Percentiles rank a stretch among this genome's conserved stretches.
phyloP scores from a whole-genome alignment of 2,797 vertebrate genomes.

The Urophycis tenuis region DNA sequence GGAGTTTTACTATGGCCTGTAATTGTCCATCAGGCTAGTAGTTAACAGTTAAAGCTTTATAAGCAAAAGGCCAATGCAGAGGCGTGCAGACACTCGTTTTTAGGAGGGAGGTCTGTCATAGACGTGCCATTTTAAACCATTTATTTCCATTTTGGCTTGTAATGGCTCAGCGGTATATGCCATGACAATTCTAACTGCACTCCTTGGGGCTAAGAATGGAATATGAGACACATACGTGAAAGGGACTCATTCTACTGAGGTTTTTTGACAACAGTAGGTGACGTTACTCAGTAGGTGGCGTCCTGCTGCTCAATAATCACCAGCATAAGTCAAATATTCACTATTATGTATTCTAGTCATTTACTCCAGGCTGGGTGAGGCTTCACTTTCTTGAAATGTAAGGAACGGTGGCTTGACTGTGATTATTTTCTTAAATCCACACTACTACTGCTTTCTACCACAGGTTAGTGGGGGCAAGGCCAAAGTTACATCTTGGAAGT shows the following conservation, averaged over 20 bases:
- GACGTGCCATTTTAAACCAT: slow-evolving; percentile 33
- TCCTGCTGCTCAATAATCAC: not conserved
- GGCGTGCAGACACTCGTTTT: slow-evolving; percentile 50
- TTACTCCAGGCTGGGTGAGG: not conserved
- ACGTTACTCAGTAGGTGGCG: not conserved
- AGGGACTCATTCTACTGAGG: slow-evolving; percentile 15
- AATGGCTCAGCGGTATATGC: slow-evolving; percentile 32
- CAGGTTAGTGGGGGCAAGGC: not conserved
- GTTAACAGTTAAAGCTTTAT: slow-evolving; percentile 67
- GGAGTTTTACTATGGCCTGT: slow-evolving; percentile 63
- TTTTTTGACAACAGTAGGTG: not conserved
- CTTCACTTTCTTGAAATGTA: not conserved
- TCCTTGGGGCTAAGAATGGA: slow-evolving; percentile 32
- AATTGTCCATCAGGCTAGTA: slow-evolving; percentile 66
- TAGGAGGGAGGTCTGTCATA: slow-evolving; percentile 39
- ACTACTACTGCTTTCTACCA: not conserved
- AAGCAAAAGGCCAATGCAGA: slow-evolving; percentile 60
- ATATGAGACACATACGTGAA: slow-evolving; percentile 14
- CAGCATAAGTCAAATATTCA: not conserved
- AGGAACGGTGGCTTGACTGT: not conserved
- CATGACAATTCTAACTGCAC: slow-evolving; percentile 22
- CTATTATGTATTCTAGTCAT: not conserved
- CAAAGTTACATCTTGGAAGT: not conserved
- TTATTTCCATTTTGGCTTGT: slow-evolving; percentile 50
- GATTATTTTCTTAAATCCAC: not conserved